Base-by-base conservation (phyloP, 2,113 vertebrate genomes). In the Phalacrocorax pelagicus region DNA sequence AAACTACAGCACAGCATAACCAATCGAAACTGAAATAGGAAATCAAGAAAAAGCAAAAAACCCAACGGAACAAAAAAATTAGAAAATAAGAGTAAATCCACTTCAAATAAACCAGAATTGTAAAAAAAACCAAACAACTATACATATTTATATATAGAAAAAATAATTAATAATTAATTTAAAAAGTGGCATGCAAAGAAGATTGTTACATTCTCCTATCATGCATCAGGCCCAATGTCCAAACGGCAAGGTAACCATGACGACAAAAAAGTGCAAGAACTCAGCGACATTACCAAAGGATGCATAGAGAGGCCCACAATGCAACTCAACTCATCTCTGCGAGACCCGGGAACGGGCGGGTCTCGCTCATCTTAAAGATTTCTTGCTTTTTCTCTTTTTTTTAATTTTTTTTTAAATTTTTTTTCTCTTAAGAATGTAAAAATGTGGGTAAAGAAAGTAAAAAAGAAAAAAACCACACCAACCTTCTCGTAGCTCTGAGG, bases 401-500 rank as follows among this genome's bases (percentile, higher is more conserved):
- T 97, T 97, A 14, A 5, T 97, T 97, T 94, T 83, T 86, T 87
- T 49, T 23, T 89, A 94, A 38, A 38, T 38, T 38, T 96, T 97
- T 96, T 86, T 71, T 98, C 81, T 93, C 96, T 97, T 96, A 97
- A 95, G 97, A 98, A 98, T 98, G 98, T 98, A 98, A 98, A 99
- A 99, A 99, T 99, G 99, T 99, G 99, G 99, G 99, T 99, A 99
- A 99, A 99, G 99, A 99, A 99, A 99, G 99, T 99, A 99, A 99
- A 99, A 99, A 99, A 99, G 98, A 99, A 99, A 99, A 99, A 99
- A 99, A 99, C 99, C 99, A 99, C 99, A 99, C 99, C 99, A 99
- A 99, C 99, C 99, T 99, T 99, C 99, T 99, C 99, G 99, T 99
- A 99, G 99, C 99, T 99, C 99, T 99, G 99, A 99, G 99, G 99